Base-by-base conservation (phyloP, 1,140 invertebrate genomes). In the Brachionus angularis region DNA sequence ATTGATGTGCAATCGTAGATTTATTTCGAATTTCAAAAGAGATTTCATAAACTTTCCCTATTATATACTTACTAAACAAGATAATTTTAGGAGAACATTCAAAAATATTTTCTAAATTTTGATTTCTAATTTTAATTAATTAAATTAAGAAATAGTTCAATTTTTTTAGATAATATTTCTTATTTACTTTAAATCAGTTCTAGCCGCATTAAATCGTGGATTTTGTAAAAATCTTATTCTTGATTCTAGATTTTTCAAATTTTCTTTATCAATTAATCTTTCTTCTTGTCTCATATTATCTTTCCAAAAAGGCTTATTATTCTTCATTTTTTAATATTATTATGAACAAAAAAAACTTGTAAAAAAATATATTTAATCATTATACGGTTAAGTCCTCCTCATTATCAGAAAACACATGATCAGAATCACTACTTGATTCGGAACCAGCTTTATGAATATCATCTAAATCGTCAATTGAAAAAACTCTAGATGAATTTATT, bases 11-110 rank as follows among this genome's bases (percentile, higher is more conserved):
- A 33, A 77, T 77, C 29, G 77, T 61, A n/a, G 77, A 78, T 10
- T 80, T 75, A 74, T 82, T 82, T 73, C 81, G 81, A 47, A 82
- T 73, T 64, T 79, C 78, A 49, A 82, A 73, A 5, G 74, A 77
- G 25, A 76, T 74, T 78, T 81, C 79, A 77, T 81, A 80, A n/a
- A 80, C 78, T 52, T 78, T 76, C 47, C 79, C 80, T 21, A 80
- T 77, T 74, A 77, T 75, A 71, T 80, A 81, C 14, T 80, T 74
- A 1, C 50, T 75, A 64, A 81, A 81, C 4, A 72, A 61, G 8
- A 81, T 76, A 71, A 75, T 74, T 31, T 76, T 73, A 16, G 80
- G 80, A 16, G 74, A 76, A 1, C 78, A 74, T n/a, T 79, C 42
- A 73, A 81, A 81, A 0, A 80, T 44, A 5, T 25, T 7, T 18